Base-by-base conservation (phyloP, 2,888 invertebrate species). In the Drosophila macrothrix region DNA sequence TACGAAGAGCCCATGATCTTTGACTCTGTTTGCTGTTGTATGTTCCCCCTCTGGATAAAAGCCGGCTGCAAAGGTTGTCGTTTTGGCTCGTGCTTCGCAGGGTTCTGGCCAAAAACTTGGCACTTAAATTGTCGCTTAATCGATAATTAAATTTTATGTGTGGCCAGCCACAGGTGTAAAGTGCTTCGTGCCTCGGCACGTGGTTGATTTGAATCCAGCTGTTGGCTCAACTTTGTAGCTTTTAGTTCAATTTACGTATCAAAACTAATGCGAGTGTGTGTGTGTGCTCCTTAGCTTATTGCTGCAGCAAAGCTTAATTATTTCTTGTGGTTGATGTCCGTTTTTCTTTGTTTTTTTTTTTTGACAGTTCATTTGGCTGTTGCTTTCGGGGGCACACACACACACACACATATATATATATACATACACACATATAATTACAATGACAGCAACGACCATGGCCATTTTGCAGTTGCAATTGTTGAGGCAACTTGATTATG, bases 71-170 rank as follows among this genome's bases (percentile, higher is more conserved):
- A 82, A 70, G 53, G 49, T 56, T 56, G 28, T 39, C 14, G 16
- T 56, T 73, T 81, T 82, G 79, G 88, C 88, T 84, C 88, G 88
- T 90, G 88, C 81, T 76, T 52, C 35, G 55, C 29, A 37, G 61
- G 54, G 68, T 52, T 67, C 61, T 54, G 61, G 52, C 41, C 61
- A 70, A 70, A 78, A 76, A 73, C 67, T 80, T 82, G 71, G 73
- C 85, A 78, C 76, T 82, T 86, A 88, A 82, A 88, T 87, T 80
- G 88, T 84, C 85, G 76, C 74, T 90, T 88, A 80, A 80, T 78
- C 74, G 88, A 74, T 80, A 76, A 73, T 82, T 80, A 58, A 68
- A 69, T 35, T 60, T 61, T 56, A 69, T 58, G 41, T 63, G 25
- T 29, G 61, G 73, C 63, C 54, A 77, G 69, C 63, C 54, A 77